Base-by-base conservation (phyloP, 2,888 invertebrate species). In the Hemicrepidius hirtus region DNA sequence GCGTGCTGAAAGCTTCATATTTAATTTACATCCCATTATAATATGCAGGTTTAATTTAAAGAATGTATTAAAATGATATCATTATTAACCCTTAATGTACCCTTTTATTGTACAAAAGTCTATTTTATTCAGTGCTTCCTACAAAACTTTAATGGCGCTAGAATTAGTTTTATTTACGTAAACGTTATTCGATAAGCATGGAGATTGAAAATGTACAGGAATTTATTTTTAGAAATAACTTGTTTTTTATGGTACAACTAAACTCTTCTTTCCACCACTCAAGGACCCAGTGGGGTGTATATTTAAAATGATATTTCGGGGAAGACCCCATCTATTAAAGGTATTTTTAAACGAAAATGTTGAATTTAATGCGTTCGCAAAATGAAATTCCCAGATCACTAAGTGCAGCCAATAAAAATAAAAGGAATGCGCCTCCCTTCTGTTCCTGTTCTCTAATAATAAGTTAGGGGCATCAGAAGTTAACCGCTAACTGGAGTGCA, bases 401-500 rank as follows among this genome's bases (percentile, higher is more conserved):
- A 68, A 67, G 35, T 67, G 64, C 68, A 64, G 55, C 40, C 50
- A 73, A 69, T 73, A 68, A 69, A 66, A 73, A 53, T 60, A 62
- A 73, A 73, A 69, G 35, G 53, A 68, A 66, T 53, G 65, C 59
- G 44, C 44, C 49, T 67, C 49, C 55, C 37, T 59, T 44, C 18
- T 37, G 50, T 59, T 24, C 53, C 18, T 37, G 50, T 59, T 24
- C 53, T 67, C 70, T 46, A 55, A 63, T 73, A 73, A 70, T 73
- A 75, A 75, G 67, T 73, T 73, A 60, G 60, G 24, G 46, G 70
- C 73, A 73, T 75, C 73, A 71, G 63, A 73, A 75, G 74, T 69
- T 68, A 75, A 75, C 63, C 68, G 62, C 59, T 63, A 73, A 65
- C 68, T 60, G 57, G 66, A 69, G 68, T 75, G 70, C 60, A 68